Conservation (phyloP, 2,888 invertebrate species). For the Harpagoxenus sublaevis region DNA sequence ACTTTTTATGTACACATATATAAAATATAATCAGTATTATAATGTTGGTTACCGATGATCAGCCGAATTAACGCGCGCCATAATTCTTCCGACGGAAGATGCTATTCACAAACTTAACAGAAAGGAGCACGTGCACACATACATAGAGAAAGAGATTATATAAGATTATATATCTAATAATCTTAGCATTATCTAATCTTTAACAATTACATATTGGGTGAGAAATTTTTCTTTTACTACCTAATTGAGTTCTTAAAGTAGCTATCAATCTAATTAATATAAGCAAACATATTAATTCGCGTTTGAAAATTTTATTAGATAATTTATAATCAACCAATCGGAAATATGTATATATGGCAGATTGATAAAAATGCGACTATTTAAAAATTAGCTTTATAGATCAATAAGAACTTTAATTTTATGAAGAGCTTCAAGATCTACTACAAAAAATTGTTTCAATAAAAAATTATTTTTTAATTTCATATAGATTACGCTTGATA, state of each 20-base stretch:
- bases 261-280: background rate
- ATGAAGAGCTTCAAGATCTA: background rate
- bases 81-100: constrained; percentile 31
- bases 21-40: background rate
- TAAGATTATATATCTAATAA: background rate
- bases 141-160: background rate
- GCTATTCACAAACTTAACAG: background rate
- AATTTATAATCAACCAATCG: background rate
- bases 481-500: background rate
- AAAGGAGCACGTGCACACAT: background rate
- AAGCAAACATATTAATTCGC: background rate
- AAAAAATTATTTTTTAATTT: background rate
- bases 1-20: background rate
- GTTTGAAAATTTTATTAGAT: background rate
- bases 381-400: background rate
- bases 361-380: background rate
- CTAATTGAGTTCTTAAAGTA: background rate
- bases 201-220: background rate
- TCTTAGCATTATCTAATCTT: background rate
- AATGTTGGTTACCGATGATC: background rate
- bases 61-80: background rate
- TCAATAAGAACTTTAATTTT: background rate
- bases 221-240: background rate
- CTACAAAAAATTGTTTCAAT: background rate
- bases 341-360: background rate